Evolutionary conservation across 2,888 invertebrate genomes (phyloP), one percentile per base, ranked within the genome.

Genomic region (Rhopalosiphum nymphaeae): DNA sequence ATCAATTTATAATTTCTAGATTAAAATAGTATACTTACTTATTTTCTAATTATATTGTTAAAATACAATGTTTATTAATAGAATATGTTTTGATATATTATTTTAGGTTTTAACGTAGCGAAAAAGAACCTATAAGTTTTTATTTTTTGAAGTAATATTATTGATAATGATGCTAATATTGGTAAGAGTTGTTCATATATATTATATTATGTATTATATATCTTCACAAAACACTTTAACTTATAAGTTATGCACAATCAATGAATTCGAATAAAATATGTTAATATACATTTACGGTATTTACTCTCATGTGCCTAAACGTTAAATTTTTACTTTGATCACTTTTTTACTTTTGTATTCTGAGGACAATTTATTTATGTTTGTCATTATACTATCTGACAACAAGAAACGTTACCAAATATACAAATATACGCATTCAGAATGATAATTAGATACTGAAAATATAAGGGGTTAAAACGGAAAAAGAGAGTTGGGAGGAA

Each of bases 371-470:
- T 88, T 88, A 36, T 88, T 88, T 88, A 36, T 53, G 87, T 88
- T 88, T 88, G 87, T 53, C 53, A 25, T 53, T 53, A 36, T 53
- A 53, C 53, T 16, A 1, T 88, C 9, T 10, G 13, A 21, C 36
- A 29, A 44, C 13, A 44, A 57, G 29, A 4, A 29, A 44, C 16
- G 16, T 44, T 57, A 29, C 67, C 25, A 78, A 26, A 89, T 78
- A 91, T 26, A 91, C 36, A 78, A 36, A 89, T 78, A 91, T 26
- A 91, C 49, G 36, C 78, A 13, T 53, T 5, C 36, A 78, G 67
- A 91, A 78, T 91, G 49, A 78, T 91, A 78, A 91, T 91, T 78
- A 91, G 78, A 53, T 49, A 29, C 25, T 36, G 26, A 56, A 78
- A 49, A 49, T 26, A 53, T 84, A 53, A 42, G 36, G 36, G 26